phyloP scores from a whole-genome alignment of 1,140 invertebrate genomes.

The Cherax quadricarinatus region DNA sequence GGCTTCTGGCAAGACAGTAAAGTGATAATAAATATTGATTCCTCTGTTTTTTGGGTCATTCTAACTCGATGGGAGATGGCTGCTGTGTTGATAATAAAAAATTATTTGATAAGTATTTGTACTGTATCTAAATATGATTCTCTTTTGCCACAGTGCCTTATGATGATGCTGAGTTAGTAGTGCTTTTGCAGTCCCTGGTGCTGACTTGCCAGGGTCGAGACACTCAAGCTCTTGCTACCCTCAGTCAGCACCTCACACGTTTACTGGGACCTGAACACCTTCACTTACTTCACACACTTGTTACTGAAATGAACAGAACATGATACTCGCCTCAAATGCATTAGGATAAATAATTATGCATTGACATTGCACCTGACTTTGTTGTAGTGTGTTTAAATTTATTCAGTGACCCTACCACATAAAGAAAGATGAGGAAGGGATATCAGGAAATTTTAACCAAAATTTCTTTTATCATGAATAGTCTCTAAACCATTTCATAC shows the following conservation, averaged over 20 bases:
- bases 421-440: too few species aligned
- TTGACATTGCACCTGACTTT: too few species aligned
- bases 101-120: background rate
- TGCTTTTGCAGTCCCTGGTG: constrained; percentile 53
- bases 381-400: too few species aligned
- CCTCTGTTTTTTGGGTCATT: too few species aligned
- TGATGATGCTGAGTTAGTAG: constrained; percentile 55
- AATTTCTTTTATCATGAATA: too few species aligned
- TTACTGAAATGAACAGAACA: constrained; percentile 64
- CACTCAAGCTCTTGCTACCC: constrained; percentile 34
- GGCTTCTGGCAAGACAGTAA: background rate
- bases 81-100: background rate
- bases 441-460: too few species aligned
- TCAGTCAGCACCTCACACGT: constrained; percentile 55
- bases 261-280: constrained; percentile 56
- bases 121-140: background rate
- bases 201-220: constrained; percentile 56
- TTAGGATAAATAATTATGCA: too few species aligned
- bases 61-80: too few species aligned
- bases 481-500: too few species aligned
- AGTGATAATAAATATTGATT: background rate
- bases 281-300: constrained; percentile 54
- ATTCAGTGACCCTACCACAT: too few species aligned
- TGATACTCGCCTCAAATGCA: background rate
- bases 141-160: constrained; percentile 34